Base-by-base conservation (phyloP, 2,113 vertebrate species). In the Urocolius indicus region DNA sequence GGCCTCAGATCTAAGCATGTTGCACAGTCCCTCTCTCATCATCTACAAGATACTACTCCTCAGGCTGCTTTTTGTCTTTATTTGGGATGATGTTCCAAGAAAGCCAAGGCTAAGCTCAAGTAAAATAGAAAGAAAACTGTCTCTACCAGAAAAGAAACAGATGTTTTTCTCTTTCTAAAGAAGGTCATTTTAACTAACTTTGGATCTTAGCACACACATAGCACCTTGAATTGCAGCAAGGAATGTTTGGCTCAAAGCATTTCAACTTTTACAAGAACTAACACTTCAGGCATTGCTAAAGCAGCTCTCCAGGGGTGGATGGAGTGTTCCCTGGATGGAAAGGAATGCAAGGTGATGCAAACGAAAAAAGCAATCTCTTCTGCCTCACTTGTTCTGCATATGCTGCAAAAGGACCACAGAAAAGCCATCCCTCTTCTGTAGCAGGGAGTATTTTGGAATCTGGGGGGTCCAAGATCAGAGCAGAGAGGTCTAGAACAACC, bases 401-500 rank as follows among this genome's bases (percentile, higher is more conserved):
- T 3, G 0, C 22, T 32, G 72, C n/a, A 20, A 29, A 84, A 59
- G 32, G 16, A 45, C 16, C 48, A 3, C 54, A 11, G 75, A 22
- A 73, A 55, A 77, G n/a, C 65, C 32, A 2, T 5, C 14, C 22
- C 45, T 38, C 11, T 3, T 2, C 14, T 5, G 0, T 1, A 79
- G 48, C 61, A 54, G 51, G 41, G 78, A 73, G 13, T 24, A 14
- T 58, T 90, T 86, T 52, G 43, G n/a, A 71, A 34, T 48, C 32
- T 38, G 59, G 36, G 49, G 1, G 5, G 6, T 24, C 43, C 16
- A 26, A 34, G 45, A 26, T 32, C 36, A 67, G 58, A 67, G 46
- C 46, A 55, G 59, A 45, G 41, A 38, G 14, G 32, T 16, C 49
- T 7, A 16, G 63, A 59, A 34, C 14, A 43, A 15, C 43, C 22